Conservation (phyloP, 2,113 vertebrate species). For the Hemiprocne comata region DNA sequence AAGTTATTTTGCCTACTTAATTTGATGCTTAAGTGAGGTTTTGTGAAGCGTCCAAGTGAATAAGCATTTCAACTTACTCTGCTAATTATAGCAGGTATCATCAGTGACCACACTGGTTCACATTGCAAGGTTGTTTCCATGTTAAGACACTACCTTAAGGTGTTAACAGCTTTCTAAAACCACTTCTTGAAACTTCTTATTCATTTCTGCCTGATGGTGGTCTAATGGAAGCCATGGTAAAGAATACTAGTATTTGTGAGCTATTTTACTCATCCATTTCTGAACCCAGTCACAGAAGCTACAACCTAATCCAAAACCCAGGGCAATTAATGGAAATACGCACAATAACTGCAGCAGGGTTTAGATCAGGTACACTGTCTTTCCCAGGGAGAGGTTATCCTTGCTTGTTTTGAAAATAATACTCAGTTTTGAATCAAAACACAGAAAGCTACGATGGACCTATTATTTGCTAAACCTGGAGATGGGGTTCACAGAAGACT, state of each 20-base stretch:
- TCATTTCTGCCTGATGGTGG: not conserved
- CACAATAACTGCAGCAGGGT: not conserved
- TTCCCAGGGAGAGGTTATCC: not conserved
- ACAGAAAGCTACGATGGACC: not conserved
- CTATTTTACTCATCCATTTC: not conserved
- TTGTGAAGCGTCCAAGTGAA: not conserved
- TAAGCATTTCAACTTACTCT: not conserved
- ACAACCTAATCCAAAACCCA: not conserved
- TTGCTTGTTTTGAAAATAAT: not conserved
- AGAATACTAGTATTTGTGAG: not conserved
- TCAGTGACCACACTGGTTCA: not conserved
- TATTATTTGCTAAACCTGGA: not conserved
- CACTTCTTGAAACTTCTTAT: conserved; percentile 10
- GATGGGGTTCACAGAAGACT: not conserved
- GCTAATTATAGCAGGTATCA: conserved; percentile 6
- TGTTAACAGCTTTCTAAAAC: not conserved
- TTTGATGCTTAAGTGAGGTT: not conserved
- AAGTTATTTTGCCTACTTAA: not conserved
- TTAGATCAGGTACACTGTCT: not conserved
- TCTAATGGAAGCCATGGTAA: not conserved
- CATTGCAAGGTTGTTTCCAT: conserved; percentile 20
- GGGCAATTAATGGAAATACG: not conserved
- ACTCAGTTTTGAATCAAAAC: not conserved
- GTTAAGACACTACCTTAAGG: not conserved
- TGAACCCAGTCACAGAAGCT: not conserved